Base-by-base conservation (phyloP, 2,888 invertebrate genomes). In the Andrena haemorrhoa region DNA sequence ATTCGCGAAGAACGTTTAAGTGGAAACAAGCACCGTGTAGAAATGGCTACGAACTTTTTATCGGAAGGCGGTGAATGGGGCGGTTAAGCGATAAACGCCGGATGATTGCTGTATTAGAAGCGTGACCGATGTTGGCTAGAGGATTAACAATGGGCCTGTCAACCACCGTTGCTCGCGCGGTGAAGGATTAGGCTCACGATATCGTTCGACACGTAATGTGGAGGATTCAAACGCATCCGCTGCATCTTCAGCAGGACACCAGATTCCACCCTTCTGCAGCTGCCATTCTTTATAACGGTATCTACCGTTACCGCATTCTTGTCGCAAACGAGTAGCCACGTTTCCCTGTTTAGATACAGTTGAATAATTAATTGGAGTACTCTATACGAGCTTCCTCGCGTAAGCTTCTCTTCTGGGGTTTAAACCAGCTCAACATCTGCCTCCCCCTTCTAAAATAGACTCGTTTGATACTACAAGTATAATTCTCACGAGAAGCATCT, bases 201-300 rank as follows among this genome's bases (percentile, higher is more conserved):
- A 83, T 69, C 33, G 78, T 85, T 86, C 69, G 66, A 75, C 86
- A 71, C 89, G 92, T 92, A 84, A 93, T 93, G 93, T 93, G 93
- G 93, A 92, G 93, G 84, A 93, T 93, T 88, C 93, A 93, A 87
- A 91, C 94, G 63, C 95, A 95, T 91, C 92, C 92, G 75, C 88
- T 93, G 89, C 94, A 94, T 90, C 94, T 94, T 87, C 94, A 94
- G 83, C 93, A 93, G 89, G 92, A 93, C 65, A 90, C 91, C 81
- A 94, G 95, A 88, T 89, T 95, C 79, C 94, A 94, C 90, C 94
- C 94, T 83, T 90, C 94, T 75, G 91, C 94, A 20, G 94, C 94
- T 71, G 94, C 94, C 79, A 95, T 95, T 94, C 93, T 95, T 85
- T 95, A 95, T 89, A 95, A 95, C 91, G 95, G 95, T 95, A 94